These are phyloP conservation scores for Pseudococcus viburni DNA, from an alignment of 2,888 invertebrate species.

Conservation along the genomic window DNA sequence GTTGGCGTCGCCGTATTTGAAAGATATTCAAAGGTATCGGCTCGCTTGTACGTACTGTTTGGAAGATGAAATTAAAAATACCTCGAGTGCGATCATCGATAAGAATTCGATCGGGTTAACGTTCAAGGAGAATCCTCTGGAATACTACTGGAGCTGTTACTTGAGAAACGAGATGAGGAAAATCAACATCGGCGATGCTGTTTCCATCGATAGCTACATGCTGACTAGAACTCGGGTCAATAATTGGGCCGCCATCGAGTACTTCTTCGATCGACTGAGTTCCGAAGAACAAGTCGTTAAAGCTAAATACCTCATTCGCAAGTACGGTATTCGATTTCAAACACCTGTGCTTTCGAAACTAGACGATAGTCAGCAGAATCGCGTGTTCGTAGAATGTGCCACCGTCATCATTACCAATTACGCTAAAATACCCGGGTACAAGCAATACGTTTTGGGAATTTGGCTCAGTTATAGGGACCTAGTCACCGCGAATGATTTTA, in stretches of 20 bases:
- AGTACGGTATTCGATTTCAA: background rate
- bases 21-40: background rate
- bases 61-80: background rate
- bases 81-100: background rate
- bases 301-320: constrained; percentile 2
- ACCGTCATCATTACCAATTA: background rate
- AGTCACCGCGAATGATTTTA: background rate
- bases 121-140: background rate
- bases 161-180: background rate
- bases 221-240: background rate
- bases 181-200: background rate
- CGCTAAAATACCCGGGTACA: background rate
- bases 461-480: background rate
- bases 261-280: background rate
- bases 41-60: background rate
- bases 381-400: background rate
- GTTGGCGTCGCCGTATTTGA: background rate
- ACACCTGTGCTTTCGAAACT: background rate
- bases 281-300: background rate
- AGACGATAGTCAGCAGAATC: background rate
- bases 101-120: background rate
- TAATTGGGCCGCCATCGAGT: background rate
- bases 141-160: background rate
- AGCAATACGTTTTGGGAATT: background rate
- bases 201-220: constrained; percentile 1